phyloP scores from a whole-genome alignment of 2,888 invertebrate genomes.

The Diabrotica balteata region DNA sequence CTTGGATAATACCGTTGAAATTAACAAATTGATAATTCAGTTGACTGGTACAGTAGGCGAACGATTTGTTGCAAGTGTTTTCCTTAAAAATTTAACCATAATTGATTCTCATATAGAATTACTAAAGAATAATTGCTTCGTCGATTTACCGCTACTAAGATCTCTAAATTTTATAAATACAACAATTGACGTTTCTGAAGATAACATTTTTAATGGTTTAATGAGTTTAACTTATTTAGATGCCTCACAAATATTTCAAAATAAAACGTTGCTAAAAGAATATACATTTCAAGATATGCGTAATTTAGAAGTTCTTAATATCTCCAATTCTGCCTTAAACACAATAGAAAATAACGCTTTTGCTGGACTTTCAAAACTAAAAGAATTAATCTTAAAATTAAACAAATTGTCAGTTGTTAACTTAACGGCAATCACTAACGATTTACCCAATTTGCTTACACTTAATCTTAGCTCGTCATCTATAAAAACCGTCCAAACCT shows the following conservation, averaged over 20 bases:
- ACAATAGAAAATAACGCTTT: conserved; percentile 12
- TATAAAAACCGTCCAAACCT: neutral
- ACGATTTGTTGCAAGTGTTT: conserved; percentile 10
- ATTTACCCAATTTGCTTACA: neutral
- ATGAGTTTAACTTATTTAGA: conserved; percentile 21
- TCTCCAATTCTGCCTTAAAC: conserved; percentile 12
- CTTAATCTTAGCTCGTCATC: conserved; percentile 1
- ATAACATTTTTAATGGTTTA: conserved; percentile 20
- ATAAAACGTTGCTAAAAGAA: conserved; percentile 4
- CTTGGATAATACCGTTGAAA: conserved; percentile 1
- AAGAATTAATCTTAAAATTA: conserved; percentile 7
- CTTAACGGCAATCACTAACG: neutral
- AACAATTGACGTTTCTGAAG: conserved; percentile 8
- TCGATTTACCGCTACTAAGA: conserved; percentile 17
- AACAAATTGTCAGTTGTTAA: neutral
- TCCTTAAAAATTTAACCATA: conserved; percentile 15
- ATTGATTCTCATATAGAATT: conserved; percentile 16
- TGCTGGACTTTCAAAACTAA: neutral
- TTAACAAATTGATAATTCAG: conserved; percentile 1
- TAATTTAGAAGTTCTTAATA: conserved; percentile 13
- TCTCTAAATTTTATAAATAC: conserved; percentile 22
- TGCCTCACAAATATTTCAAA: conserved; percentile 19
- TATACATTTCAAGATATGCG: conserved; percentile 20
- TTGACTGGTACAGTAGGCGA: conserved; percentile 13
- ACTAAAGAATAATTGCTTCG: conserved; percentile 7